A percentile compares a stretch with the other conserved stretches of the same genome.
These are phyloP conservation scores for Myanophis thanlyinensis DNA, from an alignment of 2,113 vertebrate species.

Conservation along the genomic window DNA sequence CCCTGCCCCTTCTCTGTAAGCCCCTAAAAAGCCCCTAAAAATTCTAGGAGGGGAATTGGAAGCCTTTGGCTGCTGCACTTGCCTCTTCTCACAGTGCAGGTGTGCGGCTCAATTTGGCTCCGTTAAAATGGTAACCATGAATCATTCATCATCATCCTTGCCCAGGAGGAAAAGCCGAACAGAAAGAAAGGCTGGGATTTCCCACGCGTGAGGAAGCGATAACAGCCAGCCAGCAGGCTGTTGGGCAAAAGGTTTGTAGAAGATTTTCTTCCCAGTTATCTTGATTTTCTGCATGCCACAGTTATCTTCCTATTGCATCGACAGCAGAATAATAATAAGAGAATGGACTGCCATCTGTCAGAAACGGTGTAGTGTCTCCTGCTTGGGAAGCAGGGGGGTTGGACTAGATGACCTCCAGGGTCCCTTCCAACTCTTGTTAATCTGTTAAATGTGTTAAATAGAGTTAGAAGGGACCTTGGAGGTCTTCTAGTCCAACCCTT, in stretches of 20 bases:
- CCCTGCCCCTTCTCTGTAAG: rapidly evolving
- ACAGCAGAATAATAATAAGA: too few species aligned
- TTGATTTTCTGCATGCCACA: background rate
- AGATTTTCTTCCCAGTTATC: too few species aligned
- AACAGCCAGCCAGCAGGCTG: background rate
- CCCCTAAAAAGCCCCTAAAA: background rate
- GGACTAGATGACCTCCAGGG: too few species aligned
- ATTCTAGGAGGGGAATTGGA: background rate
- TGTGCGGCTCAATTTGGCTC: background rate
- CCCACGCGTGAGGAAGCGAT: background rate
- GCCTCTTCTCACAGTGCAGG: background rate
- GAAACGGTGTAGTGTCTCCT: too few species aligned
- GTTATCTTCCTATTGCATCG: background rate
- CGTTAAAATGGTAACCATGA: background rate
- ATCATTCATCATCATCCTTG: background rate
- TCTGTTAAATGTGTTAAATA: too few species aligned
- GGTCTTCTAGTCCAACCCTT: too few species aligned
- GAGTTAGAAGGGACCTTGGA: too few species aligned
- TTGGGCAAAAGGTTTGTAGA: background rate
- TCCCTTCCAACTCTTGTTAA: too few species aligned
- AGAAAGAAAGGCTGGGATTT: background rate
- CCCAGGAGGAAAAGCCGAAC: background rate
- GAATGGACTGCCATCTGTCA: too few species aligned
- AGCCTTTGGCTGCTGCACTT: background rate
- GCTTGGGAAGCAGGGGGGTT: too few species aligned